A percentile compares a stretch with the other conserved stretches of the same genome.
Evolutionary conservation across 2,113 vertebrate genomes (phyloP).

Genomic region (Indicator maculatus): DNA sequence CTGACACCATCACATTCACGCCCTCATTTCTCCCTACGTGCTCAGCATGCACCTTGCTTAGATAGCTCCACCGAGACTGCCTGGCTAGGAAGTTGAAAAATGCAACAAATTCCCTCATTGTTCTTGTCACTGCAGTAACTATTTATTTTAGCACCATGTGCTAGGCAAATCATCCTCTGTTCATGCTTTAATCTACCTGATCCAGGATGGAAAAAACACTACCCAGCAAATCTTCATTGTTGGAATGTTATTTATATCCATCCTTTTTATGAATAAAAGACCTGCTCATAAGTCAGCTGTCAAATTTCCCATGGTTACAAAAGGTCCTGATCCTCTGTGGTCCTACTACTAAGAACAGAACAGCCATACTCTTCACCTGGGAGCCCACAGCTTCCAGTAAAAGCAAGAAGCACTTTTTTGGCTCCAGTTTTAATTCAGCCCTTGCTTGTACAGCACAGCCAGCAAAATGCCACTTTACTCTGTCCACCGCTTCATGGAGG

Average conservation of each 20-base stretch:
- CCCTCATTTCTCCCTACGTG: background rate
- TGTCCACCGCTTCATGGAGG: rapidly evolving
- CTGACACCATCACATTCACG: background rate
- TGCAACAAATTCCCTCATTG: background rate
- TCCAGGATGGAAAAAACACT: constrained; percentile 11
- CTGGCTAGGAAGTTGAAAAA: background rate
- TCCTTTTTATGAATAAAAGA: background rate
- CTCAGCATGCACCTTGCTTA: background rate
- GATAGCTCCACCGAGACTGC: background rate
- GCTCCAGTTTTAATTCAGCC: background rate
- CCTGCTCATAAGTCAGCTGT: background rate
- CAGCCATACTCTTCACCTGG: background rate
- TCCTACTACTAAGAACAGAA: background rate
- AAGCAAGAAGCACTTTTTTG: background rate
- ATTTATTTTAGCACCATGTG: constrained; percentile 4
- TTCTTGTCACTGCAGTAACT: background rate
- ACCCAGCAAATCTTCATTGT: background rate
- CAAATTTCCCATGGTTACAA: background rate
- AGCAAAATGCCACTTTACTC: rapidly evolving
- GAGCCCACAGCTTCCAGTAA: background rate
- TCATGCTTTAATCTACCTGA: background rate
- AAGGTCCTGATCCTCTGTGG: background rate
- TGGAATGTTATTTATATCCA: background rate
- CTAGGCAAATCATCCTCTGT: background rate
- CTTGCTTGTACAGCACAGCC: background rate